Evolutionary conservation across 2,888 invertebrate genomes (phyloP).

Genomic region (Synanthedon myopaeformis): DNA sequence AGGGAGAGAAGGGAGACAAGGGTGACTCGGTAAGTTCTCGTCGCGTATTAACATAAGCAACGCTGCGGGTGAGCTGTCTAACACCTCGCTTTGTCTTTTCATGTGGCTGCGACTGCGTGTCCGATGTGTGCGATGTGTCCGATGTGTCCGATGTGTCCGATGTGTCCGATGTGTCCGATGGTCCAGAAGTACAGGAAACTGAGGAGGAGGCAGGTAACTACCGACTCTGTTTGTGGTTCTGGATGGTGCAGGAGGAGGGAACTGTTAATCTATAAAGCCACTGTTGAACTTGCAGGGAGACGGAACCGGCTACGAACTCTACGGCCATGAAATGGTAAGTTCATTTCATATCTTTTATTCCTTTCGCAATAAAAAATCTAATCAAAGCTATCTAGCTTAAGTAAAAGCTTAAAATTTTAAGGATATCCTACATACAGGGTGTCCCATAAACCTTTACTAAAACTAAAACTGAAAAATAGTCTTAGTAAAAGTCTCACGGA

Average conservation of each 20-base stretch:
- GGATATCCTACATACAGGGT: too few relatives aligned
- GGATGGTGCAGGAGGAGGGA: constrained; percentile 8
- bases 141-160: too few relatives aligned
- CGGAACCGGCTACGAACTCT: constrained; percentile 79
- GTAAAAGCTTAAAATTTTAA: too few relatives aligned
- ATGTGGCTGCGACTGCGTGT: too few relatives aligned
- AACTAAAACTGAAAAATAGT: too few relatives aligned
- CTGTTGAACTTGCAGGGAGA: constrained; percentile 80
- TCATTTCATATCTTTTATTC: not conserved
- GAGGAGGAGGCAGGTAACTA: constrained; percentile 82
- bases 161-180: too few relatives aligned
- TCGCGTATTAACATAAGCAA: not conserved
- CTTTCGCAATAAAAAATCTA: too few relatives aligned
- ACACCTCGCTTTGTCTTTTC: constrained; percentile 17
- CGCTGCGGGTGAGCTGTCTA: not conserved
- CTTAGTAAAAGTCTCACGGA: too few relatives aligned
- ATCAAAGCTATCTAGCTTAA: too few relatives aligned
- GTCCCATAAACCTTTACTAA: too few relatives aligned
- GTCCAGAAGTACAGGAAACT: constrained; percentile 86
- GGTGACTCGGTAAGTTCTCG: constrained; percentile 86
- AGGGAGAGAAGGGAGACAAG: constrained; percentile 92
- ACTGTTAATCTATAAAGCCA: constrained; percentile 65
- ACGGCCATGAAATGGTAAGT: constrained; percentile 80
- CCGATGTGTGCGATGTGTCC: too few relatives aligned
- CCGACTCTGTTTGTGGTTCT: constrained; percentile 9